phyloP scores from a whole-genome alignment of 2,888 invertebrate genomes.

The Synergus itoensis region DNA sequence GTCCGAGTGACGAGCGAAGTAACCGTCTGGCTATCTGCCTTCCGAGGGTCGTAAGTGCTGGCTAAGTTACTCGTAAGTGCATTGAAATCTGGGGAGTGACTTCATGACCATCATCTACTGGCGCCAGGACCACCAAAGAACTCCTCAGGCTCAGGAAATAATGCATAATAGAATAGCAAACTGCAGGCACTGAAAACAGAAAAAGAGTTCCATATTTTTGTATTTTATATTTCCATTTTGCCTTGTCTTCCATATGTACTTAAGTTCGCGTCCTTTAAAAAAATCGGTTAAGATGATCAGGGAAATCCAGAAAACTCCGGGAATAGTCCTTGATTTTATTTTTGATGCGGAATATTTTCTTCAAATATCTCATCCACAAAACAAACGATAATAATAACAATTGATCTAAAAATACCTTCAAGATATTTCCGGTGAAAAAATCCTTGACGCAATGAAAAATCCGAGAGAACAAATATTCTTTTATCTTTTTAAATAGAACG shows the following conservation, averaged over 20 bases:
- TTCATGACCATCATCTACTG: constrained; percentile 26
- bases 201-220: neutral
- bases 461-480: neutral
- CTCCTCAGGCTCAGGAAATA: neutral
- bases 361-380: too few species aligned
- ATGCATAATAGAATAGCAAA: neutral
- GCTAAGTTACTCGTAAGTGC: constrained; percentile 35
- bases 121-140: constrained; percentile 25
- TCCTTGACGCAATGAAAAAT: neutral
- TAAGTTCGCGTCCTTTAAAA: too few species aligned
- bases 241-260: too few species aligned
- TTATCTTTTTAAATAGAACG: neutral
- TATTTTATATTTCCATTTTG: too few species aligned
- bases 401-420: neutral
- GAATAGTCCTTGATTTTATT: too few species aligned
- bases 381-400: neutral
- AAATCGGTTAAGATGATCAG: too few species aligned
- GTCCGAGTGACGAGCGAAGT: constrained; percentile 28
- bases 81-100: constrained; percentile 25
- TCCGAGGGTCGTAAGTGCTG: constrained; percentile 20
- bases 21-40: constrained; percentile 19
- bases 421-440: neutral
- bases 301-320: too few species aligned
- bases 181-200: neutral
- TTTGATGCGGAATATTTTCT: too few species aligned